Evolutionary conservation across 2,888 invertebrate species (phyloP).

Genomic region (Mesochorus sp.): DNA sequence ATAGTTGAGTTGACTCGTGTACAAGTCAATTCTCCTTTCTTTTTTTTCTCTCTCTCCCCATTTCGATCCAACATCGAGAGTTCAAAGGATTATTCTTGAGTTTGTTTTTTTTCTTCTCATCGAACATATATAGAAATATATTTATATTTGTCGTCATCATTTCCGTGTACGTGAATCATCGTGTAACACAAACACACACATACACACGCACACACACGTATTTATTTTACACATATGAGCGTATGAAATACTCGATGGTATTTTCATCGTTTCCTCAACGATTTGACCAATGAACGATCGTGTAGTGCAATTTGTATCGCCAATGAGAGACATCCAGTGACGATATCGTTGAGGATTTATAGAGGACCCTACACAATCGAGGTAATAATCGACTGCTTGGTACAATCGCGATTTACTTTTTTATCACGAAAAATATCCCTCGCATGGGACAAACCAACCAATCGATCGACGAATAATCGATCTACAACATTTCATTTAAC

Average conservation of each 20-base stretch:
- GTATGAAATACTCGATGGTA: slow-evolving; percentile 1
- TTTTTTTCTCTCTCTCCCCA: neutral
- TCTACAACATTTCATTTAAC: no score
- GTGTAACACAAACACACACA: neutral
- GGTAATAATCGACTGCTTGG: slow-evolving; percentile 58
- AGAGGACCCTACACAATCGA: slow-evolving; percentile 19
- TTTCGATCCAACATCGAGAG: neutral
- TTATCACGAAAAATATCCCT: no score
- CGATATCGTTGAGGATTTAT: slow-evolving; percentile 64
- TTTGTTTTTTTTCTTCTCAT: neutral
- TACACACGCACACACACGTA: neutral
- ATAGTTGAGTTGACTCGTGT: no score
- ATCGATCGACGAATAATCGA: no score
- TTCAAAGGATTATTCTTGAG: slow-evolving; percentile 16
- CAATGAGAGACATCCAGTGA: slow-evolving; percentile 64
- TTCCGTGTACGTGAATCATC: slow-evolving; percentile 43
- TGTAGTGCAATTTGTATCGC: slow-evolving; percentile 66
- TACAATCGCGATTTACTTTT: slow-evolving; percentile 30
- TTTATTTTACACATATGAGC: slow-evolving; percentile 13
- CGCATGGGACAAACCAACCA: no score
- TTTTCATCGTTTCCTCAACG: slow-evolving; percentile 42
- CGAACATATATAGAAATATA: neutral
- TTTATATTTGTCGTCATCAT: slow-evolving; percentile 14
- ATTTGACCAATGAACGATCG: slow-evolving; percentile 68
- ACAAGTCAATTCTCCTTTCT: no score